Evolutionary conservation across 1,140 invertebrate genomes (phyloP).

Genomic region (Plectrocnemia conspersa): DNA sequence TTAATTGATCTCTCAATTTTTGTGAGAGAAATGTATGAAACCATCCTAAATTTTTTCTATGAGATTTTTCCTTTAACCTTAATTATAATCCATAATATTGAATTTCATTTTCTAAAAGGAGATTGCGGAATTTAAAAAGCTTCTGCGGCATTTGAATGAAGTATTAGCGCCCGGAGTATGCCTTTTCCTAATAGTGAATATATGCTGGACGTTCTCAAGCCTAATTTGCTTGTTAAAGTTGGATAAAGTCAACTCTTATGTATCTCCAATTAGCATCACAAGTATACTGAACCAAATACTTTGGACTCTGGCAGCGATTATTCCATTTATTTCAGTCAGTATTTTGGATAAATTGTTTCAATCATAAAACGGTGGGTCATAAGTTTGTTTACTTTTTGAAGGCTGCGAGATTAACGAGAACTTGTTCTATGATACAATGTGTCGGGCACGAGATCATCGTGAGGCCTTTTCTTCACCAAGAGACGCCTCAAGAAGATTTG

Average conservation of each 20-base stretch:
- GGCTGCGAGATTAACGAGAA: constrained; percentile 73
- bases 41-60: too few species aligned
- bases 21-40: too few species aligned
- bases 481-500: constrained; percentile 66
- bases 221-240: constrained; percentile 61
- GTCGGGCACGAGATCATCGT: constrained; percentile 72
- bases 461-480: constrained; percentile 74
- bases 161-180: constrained; percentile 67
- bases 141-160: constrained; percentile 69
- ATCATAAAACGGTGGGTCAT: background rate
- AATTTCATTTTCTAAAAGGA: too few species aligned
- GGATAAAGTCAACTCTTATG: constrained; percentile 52
- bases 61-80: too few species aligned
- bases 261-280: constrained; percentile 54
- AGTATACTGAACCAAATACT: constrained; percentile 61
- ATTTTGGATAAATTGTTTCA: constrained; percentile 11
- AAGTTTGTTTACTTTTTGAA: constrained; percentile 40
- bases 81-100: too few species aligned
- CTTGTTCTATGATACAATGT: constrained; percentile 62
- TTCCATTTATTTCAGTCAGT: constrained; percentile 65
- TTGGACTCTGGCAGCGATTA: constrained; percentile 63
- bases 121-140: constrained; percentile 69
- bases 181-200: constrained; percentile 68
- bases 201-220: constrained; percentile 65
- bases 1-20: constrained; percentile 7